Base-by-base conservation (phyloP, 2,888 invertebrate species). In the Agrotis clavis region DNA sequence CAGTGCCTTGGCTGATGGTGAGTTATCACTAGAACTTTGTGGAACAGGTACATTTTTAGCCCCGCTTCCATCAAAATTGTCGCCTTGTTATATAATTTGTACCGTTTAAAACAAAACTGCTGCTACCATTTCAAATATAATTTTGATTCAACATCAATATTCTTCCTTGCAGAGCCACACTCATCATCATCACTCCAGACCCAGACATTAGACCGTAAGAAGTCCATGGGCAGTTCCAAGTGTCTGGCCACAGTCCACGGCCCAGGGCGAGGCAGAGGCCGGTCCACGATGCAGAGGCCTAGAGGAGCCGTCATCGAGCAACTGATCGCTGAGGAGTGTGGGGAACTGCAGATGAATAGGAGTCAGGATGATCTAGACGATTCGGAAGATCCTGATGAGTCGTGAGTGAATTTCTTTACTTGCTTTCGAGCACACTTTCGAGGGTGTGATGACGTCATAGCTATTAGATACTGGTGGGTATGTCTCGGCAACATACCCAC, bases 331-430 rank as follows among this genome's bases (percentile, higher is more conserved):
- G 95, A 95, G 62, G 95, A 96, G 78, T 96, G 96, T 62, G 96
- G 96, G 0, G 95, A 95, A 63, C 84, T 94, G 25, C 90, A 95
- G 25, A 89, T 96, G 76, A 93, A 92, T 59, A 92, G 95, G 56
- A 93, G 96, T 82, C 94, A 96, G 71, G 97, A 97, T 45, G 97
- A 97, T 57, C 88, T 96, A 0, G 97, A 97, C 41, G 97, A 97
- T 83, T 96, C 96, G 1, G 97, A 97, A 74, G 97, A 97, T 85
- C 96, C 95, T 81, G 97, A 97, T 82, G 96, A 96, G 86, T 90
- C 90, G 96, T 96, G 82, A 93, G 92, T 89, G 21, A 4, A 25
- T 61, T 1, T 53, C 2, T 41, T 41, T 9, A 41, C 2, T 41
- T 41, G 7, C 11, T 41, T 41, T 41, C 11, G 41, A 41, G 41